Percentiles rank a stretch among this genome's conserved stretches.
Conservation (phyloP, 2,797 vertebrate species). For the Trachurus trachurus region DNA sequence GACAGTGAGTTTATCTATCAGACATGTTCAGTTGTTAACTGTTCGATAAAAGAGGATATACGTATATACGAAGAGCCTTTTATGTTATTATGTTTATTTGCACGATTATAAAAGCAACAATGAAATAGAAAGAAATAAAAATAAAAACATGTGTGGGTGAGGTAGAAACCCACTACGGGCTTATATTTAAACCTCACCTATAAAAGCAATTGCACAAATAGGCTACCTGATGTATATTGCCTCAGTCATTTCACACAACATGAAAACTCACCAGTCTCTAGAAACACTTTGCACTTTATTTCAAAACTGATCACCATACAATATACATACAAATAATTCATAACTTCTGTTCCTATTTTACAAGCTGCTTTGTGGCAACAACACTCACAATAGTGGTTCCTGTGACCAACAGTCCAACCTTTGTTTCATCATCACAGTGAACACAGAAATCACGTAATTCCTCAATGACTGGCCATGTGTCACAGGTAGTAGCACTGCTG, state of each 20-base stretch:
- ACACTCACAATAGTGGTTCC: background rate
- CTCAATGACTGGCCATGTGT: conserved; percentile 14
- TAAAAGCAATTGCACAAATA: too few species aligned
- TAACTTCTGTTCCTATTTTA: conserved; percentile 9
- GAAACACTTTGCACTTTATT: conserved; percentile 60
- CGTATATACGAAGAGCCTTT: background rate
- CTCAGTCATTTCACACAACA: background rate
- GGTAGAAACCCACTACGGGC: too few species aligned
- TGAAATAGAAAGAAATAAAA: too few species aligned
- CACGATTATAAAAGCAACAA: too few species aligned
- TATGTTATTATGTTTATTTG: too few species aligned
- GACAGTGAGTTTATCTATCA: background rate
- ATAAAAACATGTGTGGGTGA: too few species aligned
- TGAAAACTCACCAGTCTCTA: conserved; percentile 15
- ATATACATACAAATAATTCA: conserved; percentile 33
- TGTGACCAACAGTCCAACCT: background rate
- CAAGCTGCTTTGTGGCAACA: conserved; percentile 17
- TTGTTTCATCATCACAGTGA: conserved; percentile 47
- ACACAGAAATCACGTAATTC: conserved; percentile 21
- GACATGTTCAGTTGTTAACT: background rate
- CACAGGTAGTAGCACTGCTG: background rate
- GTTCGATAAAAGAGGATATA: background rate
- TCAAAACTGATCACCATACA: conserved; percentile 42
- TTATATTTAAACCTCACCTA: too few species aligned
- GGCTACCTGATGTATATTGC: too few species aligned